Evolutionary conservation across 2,797 vertebrate genomes (phyloP), one percentile per base, ranked within the genome.

Genomic region (Scyliorhinus canicula): DNA sequence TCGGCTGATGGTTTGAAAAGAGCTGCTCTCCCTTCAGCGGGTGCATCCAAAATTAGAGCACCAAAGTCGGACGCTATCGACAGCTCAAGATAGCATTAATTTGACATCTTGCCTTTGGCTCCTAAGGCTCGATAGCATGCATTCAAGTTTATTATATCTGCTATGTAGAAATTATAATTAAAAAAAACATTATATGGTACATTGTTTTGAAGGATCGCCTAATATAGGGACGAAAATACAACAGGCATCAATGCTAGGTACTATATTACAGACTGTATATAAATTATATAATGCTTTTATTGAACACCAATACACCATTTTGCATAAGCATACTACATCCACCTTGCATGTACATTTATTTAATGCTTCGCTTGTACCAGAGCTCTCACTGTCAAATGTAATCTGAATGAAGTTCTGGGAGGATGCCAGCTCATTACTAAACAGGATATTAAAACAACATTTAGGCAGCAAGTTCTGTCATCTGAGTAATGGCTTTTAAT

Each of bases 401-500:
- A 50, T 55, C 84, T 86, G 84, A 86, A 55, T 86, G 84, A 52
- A 47, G 21, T 82, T 82, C 44, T 47, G 44, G 79, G 19, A 44
- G 44, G 21, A 47, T 82, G 79, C 44, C 79, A 82, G 44, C 79
- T 82, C 44, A 1, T 82, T 82, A 82, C 79, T 82, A 47, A 40
- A 26, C 24, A 82, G 21, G 79, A 82, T 44, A 82, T 82, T 82
- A 82, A 82, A 82, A 82, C 21, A 82, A 47, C 79, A 82, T 82
- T 82, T 82, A 82, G 44, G 40, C 79, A 82, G 79, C 1, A 47
- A 82, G 44, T 7, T 47, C 79, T 47, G 79, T 82, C 79, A 82
- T 82, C 40, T 82, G 79, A 82, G 40, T 82, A 82, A 82, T 82
- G 44, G 79, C 79, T 82, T 82, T 82, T 47, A 82, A 47, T 82